Conservation (phyloP, 2,797 vertebrate species). For the Spheniscus humboldti region DNA sequence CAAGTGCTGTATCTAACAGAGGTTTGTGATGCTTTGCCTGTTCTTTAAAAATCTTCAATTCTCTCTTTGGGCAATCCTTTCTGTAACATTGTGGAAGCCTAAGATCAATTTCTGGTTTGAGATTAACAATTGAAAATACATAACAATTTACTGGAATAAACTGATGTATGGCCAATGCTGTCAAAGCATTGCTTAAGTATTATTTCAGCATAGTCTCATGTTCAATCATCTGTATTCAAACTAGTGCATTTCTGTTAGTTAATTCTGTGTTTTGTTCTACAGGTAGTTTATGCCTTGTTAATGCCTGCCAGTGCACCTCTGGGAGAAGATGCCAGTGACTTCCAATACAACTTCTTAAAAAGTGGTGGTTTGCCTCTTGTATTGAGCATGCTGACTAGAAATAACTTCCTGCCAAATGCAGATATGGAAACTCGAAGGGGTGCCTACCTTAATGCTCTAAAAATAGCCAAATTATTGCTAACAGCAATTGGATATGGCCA, state of each 20-base stretch:
- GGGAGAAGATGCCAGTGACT: slow-evolving; percentile 96
- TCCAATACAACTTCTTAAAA: slow-evolving; percentile 98
- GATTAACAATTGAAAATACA: neutral
- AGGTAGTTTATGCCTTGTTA: slow-evolving; percentile 99
- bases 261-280: neutral
- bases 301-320: slow-evolving; percentile 98
- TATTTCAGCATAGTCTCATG: neutral
- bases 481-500: slow-evolving; percentile 97
- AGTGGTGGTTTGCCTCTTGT: slow-evolving; percentile 95
- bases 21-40: slow-evolving; percentile 75
- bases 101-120: neutral
- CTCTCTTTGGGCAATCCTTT: neutral
- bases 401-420: slow-evolving; percentile 97
- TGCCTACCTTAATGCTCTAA: slow-evolving; percentile 96
- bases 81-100: neutral
- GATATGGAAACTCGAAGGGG: slow-evolving; percentile 98
- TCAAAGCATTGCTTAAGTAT: neutral
- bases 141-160: neutral
- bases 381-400: slow-evolving; percentile 97
- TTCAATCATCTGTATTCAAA: neutral
- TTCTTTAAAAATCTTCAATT: neutral
- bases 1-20: slow-evolving; percentile 99
- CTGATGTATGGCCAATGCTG: neutral
- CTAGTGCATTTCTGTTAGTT: neutral
- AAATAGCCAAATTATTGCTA: slow-evolving; percentile 95